Conservation (phyloP, 2,113 vertebrate genomes). For the Dascyllus trimaculatus region DNA sequence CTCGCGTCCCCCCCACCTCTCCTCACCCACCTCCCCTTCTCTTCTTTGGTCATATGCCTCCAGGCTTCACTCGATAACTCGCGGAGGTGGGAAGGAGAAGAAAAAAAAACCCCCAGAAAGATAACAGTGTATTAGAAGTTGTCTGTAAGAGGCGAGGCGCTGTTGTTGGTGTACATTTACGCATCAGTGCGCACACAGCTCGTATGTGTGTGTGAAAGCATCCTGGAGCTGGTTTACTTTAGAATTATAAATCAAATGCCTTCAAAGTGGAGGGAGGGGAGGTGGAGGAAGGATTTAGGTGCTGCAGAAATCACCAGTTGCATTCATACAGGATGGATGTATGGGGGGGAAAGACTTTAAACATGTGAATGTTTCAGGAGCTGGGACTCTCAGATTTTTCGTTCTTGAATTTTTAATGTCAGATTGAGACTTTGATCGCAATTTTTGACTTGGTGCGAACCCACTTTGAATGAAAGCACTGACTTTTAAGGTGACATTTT, state of each 20-base stretch:
- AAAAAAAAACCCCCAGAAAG: constrained; percentile 9
- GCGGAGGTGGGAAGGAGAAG: not conserved
- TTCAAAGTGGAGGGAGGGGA: not conserved
- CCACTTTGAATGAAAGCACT: too few species aligned
- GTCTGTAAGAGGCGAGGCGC: constrained; percentile 31
- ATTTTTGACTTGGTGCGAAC: too few species aligned
- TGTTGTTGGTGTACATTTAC: constrained; percentile 43
- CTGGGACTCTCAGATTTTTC: too few species aligned
- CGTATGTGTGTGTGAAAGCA: constrained; percentile 6
- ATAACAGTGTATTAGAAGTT: constrained; percentile 53
- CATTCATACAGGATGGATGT: not conserved
- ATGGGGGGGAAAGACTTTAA: not conserved
- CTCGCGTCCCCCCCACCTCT: not conserved
- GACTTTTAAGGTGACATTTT: too few species aligned
- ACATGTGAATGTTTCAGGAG: not conserved
- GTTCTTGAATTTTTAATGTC: too few species aligned
- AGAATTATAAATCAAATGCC: constrained; percentile 40
- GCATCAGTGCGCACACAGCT: constrained; percentile 41
- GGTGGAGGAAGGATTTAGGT: not conserved
- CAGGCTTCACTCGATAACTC: constrained; percentile 56
- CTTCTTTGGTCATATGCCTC: constrained; percentile 43
- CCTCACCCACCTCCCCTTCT: not conserved
- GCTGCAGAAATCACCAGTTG: not conserved
- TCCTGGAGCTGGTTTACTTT: constrained; percentile 35
- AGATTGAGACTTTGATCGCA: too few species aligned